phyloP scores from a whole-genome alignment of 2,888 invertebrate genomes.

The Platynereis dumerilii region DNA sequence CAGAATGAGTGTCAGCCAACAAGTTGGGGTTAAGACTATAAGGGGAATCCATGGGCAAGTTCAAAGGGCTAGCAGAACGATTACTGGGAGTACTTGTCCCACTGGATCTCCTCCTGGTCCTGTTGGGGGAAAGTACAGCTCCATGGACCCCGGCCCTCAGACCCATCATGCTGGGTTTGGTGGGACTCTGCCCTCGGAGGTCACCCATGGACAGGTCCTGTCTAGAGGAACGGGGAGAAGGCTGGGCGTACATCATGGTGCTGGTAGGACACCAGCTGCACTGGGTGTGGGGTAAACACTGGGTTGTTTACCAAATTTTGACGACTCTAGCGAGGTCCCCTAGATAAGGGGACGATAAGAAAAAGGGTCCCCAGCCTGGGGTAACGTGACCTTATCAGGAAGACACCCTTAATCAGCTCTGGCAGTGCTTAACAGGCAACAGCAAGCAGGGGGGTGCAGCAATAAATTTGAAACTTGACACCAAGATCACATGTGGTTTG shows the following conservation, averaged over 20 bases:
- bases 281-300: too few relatives aligned
- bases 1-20: slow-evolving; percentile 7
- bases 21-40: slow-evolving; percentile 36
- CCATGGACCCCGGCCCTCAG: not conserved
- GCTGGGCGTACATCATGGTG: slow-evolving; percentile 1
- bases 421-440: too few relatives aligned
- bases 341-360: too few relatives aligned
- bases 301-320: too few relatives aligned
- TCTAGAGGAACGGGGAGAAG: slow-evolving; percentile 18
- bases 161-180: not conserved
- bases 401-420: too few relatives aligned
- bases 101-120: slow-evolving; percentile 13
- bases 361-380: too few relatives aligned
- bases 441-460: too few relatives aligned
- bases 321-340: too few relatives aligned
- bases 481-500: too few relatives aligned
- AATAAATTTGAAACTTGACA: too few relatives aligned
- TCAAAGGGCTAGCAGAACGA: slow-evolving; percentile 48
- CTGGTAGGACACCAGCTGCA: too few relatives aligned
- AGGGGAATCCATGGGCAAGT: slow-evolving; percentile 48
- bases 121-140: slow-evolving; percentile 15
- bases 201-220: slow-evolving; percentile 14
- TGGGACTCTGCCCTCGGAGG: not conserved
- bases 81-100: slow-evolving; percentile 38
- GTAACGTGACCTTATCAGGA: too few relatives aligned